Evolutionary conservation across 2,888 invertebrate genomes (phyloP).

Genomic region (Hydrotaea diabolus): DNA sequence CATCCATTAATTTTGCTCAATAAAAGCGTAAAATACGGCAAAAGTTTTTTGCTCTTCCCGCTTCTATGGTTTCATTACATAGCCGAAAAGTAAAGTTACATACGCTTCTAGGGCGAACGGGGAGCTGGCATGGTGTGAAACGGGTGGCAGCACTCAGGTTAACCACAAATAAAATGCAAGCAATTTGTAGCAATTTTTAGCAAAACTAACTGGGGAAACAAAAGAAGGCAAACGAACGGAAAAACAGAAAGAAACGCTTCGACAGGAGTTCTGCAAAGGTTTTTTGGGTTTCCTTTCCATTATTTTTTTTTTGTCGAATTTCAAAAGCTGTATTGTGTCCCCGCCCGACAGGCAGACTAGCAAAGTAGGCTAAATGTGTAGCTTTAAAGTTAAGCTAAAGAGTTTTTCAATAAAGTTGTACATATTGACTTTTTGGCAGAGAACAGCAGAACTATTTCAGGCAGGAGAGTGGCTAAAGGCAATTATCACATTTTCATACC

Average conservation of each 20-base stretch:
- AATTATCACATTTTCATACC: too few species aligned
- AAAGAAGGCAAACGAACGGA: background rate
- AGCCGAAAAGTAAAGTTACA: background rate
- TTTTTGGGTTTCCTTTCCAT: background rate
- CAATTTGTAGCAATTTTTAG: conserved; percentile 45
- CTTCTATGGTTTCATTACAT: background rate
- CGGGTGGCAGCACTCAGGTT: conserved; percentile 34
- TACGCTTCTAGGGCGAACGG: background rate
- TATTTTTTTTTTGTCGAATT: background rate
- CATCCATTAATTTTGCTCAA: conserved; percentile 40
- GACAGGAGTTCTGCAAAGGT: background rate
- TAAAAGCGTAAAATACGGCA: conserved; percentile 42
- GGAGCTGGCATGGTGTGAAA: background rate
- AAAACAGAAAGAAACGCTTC: background rate
- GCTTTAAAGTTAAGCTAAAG: too few species aligned
- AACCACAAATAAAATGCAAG: conserved; percentile 54
- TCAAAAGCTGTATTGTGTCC: too few species aligned
- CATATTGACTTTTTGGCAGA: too few species aligned
- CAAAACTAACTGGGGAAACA: background rate
- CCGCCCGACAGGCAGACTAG: too few species aligned
- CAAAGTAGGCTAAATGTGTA: too few species aligned
- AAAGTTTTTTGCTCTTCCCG: background rate
- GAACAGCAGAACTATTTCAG: too few species aligned
- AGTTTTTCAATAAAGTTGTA: too few species aligned
- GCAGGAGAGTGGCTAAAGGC: too few species aligned